A percentile compares a stretch with the other conserved stretches of the same genome.
Conservation (phyloP, 2,797 vertebrate genomes). For the Hemibagrus guttatus region DNA sequence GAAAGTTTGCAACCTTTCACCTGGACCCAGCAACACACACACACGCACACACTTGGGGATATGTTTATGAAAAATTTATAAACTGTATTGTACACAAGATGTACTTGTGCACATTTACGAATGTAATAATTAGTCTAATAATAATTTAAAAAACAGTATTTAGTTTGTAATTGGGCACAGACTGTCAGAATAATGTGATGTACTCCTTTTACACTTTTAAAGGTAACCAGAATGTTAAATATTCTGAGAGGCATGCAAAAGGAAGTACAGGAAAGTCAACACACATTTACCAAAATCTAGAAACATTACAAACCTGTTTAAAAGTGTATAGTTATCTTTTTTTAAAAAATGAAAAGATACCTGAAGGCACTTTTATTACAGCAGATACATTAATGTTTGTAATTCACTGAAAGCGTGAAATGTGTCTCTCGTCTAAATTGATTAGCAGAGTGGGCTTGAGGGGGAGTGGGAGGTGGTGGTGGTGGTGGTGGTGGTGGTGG, state of each 20-base stretch:
- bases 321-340: conserved; percentile 11
- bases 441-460: conserved; percentile 58
- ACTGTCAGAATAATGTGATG: not conserved
- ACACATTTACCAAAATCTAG: not conserved
- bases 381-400: conserved; percentile 60
- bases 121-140: not conserved
- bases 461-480: conserved; percentile 41
- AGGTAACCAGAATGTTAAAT: not conserved
- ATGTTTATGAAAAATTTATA: too few relatives aligned
- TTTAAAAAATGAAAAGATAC: conserved; percentile 1
- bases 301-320: not conserved
- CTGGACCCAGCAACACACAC: not conserved
- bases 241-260: not conserved
- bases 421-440: conserved; percentile 62
- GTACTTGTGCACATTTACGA: not conserved
- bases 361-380: conserved; percentile 52
- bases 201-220: not conserved
- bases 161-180: not conserved
- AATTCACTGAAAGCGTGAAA: conserved; percentile 66
- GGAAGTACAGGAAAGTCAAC: too few relatives aligned
- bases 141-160: not conserved
- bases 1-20: conserved; percentile 15
- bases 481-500: conserved; percentile 26
- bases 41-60: not conserved
- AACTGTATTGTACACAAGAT: too few relatives aligned